Conservation (phyloP, 1,140 invertebrate genomes). For the Polypedilum vanderplanki region DNA sequence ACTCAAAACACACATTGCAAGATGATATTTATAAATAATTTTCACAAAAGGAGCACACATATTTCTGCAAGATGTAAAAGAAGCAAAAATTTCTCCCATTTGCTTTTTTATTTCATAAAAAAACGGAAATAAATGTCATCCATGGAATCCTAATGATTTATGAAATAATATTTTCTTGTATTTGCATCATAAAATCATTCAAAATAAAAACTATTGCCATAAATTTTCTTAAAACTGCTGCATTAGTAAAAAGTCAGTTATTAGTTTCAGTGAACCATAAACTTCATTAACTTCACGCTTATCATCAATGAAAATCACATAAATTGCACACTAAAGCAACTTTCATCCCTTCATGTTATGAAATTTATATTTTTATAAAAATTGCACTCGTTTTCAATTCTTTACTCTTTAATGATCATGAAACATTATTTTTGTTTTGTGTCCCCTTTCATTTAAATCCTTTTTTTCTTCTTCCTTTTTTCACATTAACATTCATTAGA, state of each 20-base stretch:
- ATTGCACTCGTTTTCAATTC: too few relatives aligned
- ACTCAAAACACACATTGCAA: too few relatives aligned
- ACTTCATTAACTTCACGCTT: conserved; percentile 13
- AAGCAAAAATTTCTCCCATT: background rate
- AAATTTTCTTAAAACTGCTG: background rate
- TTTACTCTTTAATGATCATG: too few relatives aligned
- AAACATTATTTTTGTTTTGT: too few relatives aligned
- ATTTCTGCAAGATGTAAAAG: too few relatives aligned
- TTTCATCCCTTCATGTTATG: background rate
- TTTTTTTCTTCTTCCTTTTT: background rate
- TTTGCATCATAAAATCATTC: conserved; percentile 19
- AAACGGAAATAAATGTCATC: conserved; percentile 5
- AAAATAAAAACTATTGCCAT: background rate
- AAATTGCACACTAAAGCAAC: background rate
- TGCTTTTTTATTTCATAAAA: background rate
- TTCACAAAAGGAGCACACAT: too few relatives aligned
- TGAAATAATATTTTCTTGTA: background rate
- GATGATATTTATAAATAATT: too few relatives aligned
- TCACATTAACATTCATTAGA: background rate
- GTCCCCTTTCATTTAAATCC: too few relatives aligned
- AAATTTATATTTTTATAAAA: too few relatives aligned
- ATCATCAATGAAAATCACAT: background rate
- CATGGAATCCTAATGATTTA: background rate
- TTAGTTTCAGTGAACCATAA: background rate
- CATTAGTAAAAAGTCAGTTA: too few relatives aligned